A percentile compares a stretch with the other conserved stretches of the same genome.
Conservation (phyloP, 2,113 vertebrate genomes). For the Anhinga rufa region DNA sequence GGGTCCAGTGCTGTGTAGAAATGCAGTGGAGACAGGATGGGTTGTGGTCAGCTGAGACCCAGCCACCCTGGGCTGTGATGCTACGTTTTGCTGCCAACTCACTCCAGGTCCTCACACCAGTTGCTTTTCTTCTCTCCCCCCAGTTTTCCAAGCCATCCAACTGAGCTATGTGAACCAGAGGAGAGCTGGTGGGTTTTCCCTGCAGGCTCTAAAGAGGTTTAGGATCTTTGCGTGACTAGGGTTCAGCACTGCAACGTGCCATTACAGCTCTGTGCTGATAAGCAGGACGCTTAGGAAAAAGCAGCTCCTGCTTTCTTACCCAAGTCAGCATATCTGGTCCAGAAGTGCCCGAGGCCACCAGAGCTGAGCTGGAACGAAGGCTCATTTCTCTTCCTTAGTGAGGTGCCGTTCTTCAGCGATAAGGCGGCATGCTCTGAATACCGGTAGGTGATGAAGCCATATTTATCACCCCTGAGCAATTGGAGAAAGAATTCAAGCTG, state of each 20-base stretch:
- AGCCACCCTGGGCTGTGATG: not conserved
- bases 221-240: not conserved
- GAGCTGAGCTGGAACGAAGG: conserved; percentile 78
- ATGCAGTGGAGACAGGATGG: not conserved
- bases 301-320: conserved; percentile 73
- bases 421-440: conserved; percentile 78
- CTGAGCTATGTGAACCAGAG: not conserved
- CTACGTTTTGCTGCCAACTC: not conserved
- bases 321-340: conserved; percentile 89
- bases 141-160: not conserved
- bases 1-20: not conserved
- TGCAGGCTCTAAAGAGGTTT: not conserved
- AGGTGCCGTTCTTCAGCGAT: conserved; percentile 71
- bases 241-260: not conserved
- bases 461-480: conserved; percentile 81
- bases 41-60: not conserved
- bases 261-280: not conserved
- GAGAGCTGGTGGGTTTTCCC: not conserved
- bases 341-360: conserved; percentile 76
- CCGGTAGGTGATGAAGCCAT: conserved; percentile 90
- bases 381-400: conserved; percentile 79
- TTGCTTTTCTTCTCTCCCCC: not conserved
- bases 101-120: not conserved
- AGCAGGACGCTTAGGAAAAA: not conserved
- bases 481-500: not conserved